Base-by-base conservation (phyloP, 1,140 invertebrate species). In the Apis cerana region DNA sequence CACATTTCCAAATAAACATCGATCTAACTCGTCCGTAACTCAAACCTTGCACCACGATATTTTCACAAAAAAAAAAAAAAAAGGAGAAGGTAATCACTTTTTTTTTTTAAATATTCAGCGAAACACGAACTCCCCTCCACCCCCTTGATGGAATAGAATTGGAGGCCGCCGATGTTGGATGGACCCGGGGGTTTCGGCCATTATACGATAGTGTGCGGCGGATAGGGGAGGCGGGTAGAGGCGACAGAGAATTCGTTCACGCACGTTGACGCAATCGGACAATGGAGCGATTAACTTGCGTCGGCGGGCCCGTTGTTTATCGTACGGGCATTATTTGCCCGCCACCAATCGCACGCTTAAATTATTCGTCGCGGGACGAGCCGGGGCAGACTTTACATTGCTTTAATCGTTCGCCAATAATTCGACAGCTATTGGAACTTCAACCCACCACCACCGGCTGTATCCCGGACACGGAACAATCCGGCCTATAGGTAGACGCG, bases 271-370 rank as follows among this genome's bases (percentile, higher is more conserved):
- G 88, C 86, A 85, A 87, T 88, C 82, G 86, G 86, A 92, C 91
- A 92, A 92, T 92, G 86, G 89, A 91, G 89, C 91, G 91, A 92
- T 92, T 92, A 91, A 91, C 89, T 91, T 85, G 90, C 89, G 89
- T 88, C 83, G 87, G 81, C 83, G 80, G 75, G 74, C 68, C 85
- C 80, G 90, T 91, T 92, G 89, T 91, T 92, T 91, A 92, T 91
- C 87, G 88, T 90, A 87, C 86, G 86, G 85, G 87, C 81, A 85
- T 90, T 91, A 91, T 91, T 91, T 90, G 86, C 84, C 83, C 83
- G 88, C 67, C 82, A 84, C 84, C 81, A 90, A 90, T 91, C 90
- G 86, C 88, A 90, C 91, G 90, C 87, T 91, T 91, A 92, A 92
- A 92, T 92, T 92, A 91, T 92, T 91, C 89, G 88, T 85, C 85